These are phyloP conservation scores for Oedothorax gibbosus DNA, from an alignment of 1,140 invertebrate genomes.

Conservation along the genomic window DNA sequence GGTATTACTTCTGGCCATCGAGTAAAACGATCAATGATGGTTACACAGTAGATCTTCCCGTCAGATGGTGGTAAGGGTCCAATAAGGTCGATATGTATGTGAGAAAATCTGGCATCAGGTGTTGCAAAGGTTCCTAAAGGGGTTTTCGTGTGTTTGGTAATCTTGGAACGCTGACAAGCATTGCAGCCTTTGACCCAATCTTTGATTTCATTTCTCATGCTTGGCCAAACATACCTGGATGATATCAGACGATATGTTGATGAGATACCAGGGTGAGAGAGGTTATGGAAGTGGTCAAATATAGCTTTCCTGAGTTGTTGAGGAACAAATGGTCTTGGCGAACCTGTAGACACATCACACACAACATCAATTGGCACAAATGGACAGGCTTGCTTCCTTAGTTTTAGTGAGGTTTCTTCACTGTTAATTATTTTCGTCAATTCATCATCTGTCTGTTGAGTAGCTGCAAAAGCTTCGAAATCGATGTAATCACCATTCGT, in stretches of 20 bases:
- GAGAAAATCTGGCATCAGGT: background rate
- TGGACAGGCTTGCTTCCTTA: no score
- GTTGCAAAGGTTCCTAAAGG: no score
- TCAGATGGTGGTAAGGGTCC: conserved; percentile 67
- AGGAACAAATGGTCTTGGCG: background rate
- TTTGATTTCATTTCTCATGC: background rate
- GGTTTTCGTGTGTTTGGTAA: background rate
- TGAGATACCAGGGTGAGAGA: background rate
- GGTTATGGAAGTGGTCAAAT: background rate
- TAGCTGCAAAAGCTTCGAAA: conserved; percentile 20
- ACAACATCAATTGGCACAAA: background rate
- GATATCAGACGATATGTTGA: background rate
- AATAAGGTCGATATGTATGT: conserved; percentile 68
- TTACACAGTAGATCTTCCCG: conserved; percentile 68
- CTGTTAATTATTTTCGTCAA: background rate
- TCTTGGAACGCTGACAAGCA: background rate
- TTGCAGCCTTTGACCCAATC: background rate
- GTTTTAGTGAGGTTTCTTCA: no score
- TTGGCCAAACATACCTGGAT: background rate
- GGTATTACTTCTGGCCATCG: conserved; percentile 69
- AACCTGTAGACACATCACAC: background rate
- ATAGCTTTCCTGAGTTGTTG: background rate
- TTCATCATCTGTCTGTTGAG: conserved; percentile 19
- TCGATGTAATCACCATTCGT: background rate
- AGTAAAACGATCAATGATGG: conserved; percentile 69